These are phyloP conservation scores for Lepidocyrtoides sp. DNA, from an alignment of 2,888 invertebrate genomes.

Conservation along the genomic window DNA sequence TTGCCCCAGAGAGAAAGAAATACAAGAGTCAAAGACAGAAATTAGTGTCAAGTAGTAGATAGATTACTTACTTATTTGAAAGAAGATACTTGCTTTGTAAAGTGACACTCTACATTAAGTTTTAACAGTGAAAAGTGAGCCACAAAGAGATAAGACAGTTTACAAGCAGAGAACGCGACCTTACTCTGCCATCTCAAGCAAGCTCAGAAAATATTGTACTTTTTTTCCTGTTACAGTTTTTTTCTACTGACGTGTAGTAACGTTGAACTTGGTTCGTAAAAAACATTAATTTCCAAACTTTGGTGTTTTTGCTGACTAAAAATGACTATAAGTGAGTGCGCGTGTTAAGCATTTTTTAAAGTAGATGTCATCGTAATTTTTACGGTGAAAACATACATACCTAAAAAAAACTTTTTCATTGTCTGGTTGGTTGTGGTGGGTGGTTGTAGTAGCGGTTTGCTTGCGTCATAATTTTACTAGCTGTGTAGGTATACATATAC, in stretches of 20 bases:
- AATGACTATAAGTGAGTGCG: not conserved
- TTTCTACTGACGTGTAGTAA: no score
- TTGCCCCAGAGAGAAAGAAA: slow-evolving; percentile 41
- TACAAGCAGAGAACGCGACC: not conserved
- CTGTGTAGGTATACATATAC: no score
- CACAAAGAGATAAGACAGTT: not conserved
- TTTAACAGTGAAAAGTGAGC: slow-evolving; percentile 13
- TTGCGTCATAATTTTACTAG: not conserved
- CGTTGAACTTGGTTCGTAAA: no score
- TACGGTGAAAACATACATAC: no score
- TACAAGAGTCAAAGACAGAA: not conserved
- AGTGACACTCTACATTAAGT: not conserved
- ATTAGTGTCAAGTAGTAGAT: slow-evolving; percentile 35
- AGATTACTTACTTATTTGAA: not conserved
- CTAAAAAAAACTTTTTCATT: no score
- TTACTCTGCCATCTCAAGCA: no score
- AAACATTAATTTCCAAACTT: no score
- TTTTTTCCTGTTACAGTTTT: no score
- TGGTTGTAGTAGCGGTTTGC: not conserved
- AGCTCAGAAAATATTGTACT: no score
- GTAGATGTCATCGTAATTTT: not conserved
- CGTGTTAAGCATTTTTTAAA: not conserved
- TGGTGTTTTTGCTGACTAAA: no score
- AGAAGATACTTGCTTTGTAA: not conserved
- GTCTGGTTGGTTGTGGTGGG: no score